Evolutionary conservation across 1,140 invertebrate species (phyloP).

Genomic region (Riptortus pedestris): DNA sequence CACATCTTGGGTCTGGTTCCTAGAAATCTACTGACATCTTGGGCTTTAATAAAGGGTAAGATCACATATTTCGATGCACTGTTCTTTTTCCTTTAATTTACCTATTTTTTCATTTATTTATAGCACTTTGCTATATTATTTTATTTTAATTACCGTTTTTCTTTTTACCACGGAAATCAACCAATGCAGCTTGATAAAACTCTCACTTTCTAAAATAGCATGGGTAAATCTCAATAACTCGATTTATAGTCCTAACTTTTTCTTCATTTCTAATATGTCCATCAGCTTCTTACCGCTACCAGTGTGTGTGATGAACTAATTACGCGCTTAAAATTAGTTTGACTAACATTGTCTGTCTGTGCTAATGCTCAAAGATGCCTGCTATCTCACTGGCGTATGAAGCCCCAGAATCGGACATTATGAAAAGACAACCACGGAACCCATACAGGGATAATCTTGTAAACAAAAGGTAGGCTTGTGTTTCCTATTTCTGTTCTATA

Average conservation of each 20-base stretch:
- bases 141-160: not conserved
- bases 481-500: no score
- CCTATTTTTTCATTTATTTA: no score
- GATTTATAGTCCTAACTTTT: not conserved
- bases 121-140: not conserved
- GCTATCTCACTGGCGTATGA: constrained; percentile 95
- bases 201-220: no score
- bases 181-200: not conserved
- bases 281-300: constrained; percentile 7
- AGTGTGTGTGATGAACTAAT: constrained; percentile 1
- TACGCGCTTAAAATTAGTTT: constrained; percentile 1
- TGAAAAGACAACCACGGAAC: constrained; percentile 90
- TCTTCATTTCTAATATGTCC: not conserved
- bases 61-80: no score
- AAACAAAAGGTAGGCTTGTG: constrained; percentile 66
- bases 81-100: no score
- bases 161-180: not conserved
- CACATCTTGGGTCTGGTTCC: no score
- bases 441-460: constrained; percentile 89
- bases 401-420: constrained; percentile 91
- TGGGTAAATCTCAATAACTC: not conserved
- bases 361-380: constrained; percentile 56
- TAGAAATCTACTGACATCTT: no score
- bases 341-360: constrained; percentile 30
- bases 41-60: no score